Conservation (phyloP, 2,113 vertebrate species). For the Malurus elegans region DNA sequence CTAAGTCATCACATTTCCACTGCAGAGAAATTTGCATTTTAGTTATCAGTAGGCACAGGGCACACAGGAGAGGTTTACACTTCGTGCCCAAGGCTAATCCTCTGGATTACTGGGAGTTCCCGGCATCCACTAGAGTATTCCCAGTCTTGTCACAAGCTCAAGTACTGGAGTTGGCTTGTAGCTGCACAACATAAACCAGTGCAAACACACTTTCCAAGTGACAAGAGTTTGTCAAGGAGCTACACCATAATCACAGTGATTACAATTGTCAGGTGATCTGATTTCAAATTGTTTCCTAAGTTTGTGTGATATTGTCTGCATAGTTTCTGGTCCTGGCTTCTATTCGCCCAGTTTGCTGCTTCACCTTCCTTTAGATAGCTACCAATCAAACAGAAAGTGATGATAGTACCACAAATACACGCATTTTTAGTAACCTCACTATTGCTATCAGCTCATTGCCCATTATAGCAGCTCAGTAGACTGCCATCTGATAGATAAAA, state of each 20-base stretch:
- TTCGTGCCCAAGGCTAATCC: neutral
- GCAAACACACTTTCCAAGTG: neutral
- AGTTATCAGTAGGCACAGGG: neutral
- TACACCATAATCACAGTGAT: neutral
- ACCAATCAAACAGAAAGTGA: neutral
- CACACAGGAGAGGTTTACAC: neutral
- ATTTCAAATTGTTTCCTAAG: neutral
- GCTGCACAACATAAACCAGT: neutral
- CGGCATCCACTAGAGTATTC: neutral
- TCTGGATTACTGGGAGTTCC: neutral
- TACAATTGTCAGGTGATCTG: neutral
- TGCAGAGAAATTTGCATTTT: neutral
- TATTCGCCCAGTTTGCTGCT: neutral
- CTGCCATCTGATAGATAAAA: neutral
- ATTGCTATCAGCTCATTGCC: neutral
- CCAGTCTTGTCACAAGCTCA: neutral
- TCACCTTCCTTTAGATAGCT: neutral
- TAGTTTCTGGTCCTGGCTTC: neutral
- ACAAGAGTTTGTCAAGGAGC: neutral
- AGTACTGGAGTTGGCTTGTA: neutral
- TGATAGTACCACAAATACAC: neutral
- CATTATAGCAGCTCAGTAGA: neutral
- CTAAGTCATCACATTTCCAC: neutral
- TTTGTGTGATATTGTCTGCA: neutral
- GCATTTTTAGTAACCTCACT: neutral